Percentiles rank a stretch among this genome's conserved stretches.
phyloP scores from a whole-genome alignment of 2,888 invertebrate species.

The Chloromyia formosa region DNA sequence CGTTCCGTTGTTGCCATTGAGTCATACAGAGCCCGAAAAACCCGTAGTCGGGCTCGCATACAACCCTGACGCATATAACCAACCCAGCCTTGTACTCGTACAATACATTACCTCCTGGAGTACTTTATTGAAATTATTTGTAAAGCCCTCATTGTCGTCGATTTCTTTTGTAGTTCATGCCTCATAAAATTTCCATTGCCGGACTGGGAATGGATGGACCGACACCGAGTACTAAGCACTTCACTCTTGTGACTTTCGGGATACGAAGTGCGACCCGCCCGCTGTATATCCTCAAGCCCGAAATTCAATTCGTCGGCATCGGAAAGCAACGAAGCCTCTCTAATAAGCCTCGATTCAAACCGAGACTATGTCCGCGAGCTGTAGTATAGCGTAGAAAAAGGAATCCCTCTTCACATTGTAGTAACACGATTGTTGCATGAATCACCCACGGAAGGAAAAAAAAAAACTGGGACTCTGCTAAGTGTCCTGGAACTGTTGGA shows the following conservation, averaged over 20 bases:
- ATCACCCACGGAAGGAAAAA: conserved; percentile 25
- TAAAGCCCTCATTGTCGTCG: conserved; percentile 52
- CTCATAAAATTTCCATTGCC: conserved; percentile 49
- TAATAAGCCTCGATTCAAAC: conserved; percentile 19
- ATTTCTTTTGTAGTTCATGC: conserved; percentile 51
- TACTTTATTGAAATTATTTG: conserved; percentile 51
- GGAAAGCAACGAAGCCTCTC: conserved; percentile 15
- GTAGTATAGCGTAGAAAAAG: neutral
- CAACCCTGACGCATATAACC: neutral
- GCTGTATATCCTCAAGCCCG: neutral
- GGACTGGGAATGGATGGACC: conserved; percentile 30
- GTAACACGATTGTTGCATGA: conserved; percentile 31
- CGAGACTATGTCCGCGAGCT: too few species aligned
- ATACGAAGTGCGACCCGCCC: neutral
- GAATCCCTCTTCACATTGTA: conserved; percentile 17
- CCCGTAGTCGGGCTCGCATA: neutral
- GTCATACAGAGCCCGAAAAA: neutral
- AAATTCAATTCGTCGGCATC: neutral
- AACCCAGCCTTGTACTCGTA: conserved; percentile 14
- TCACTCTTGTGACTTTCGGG: too few species aligned
- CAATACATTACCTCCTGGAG: conserved; percentile 50
- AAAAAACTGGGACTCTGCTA: conserved; percentile 24
- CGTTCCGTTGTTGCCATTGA: conserved; percentile 13
- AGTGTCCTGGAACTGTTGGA: conserved; percentile 42
- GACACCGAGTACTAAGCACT: too few species aligned